Evolutionary conservation across 2,797 vertebrate genomes (phyloP).

Genomic region (Acipenser ruthenus): DNA sequence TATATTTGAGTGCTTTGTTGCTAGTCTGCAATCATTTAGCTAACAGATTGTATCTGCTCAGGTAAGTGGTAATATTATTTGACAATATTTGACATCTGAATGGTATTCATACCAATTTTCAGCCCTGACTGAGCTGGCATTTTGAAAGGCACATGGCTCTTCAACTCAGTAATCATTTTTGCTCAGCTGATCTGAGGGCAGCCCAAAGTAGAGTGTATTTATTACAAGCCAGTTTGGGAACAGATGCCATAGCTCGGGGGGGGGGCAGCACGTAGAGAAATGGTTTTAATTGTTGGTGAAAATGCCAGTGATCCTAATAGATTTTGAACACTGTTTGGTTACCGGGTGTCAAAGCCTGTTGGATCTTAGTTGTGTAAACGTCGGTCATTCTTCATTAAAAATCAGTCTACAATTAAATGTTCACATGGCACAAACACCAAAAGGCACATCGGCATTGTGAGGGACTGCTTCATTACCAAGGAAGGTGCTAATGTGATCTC

Average conservation of each 20-base stretch:
- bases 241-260: conserved; percentile 34
- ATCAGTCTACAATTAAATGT: conserved; percentile 40
- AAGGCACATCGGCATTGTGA: conserved; percentile 8
- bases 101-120: conserved; percentile 57
- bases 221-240: conserved; percentile 39
- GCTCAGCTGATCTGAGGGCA: conserved; percentile 38
- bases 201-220: conserved; percentile 33
- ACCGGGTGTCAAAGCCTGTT: conserved; percentile 8
- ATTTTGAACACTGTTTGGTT: conserved; percentile 14
- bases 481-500: not conserved
- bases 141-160: conserved; percentile 59
- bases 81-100: conserved; percentile 64
- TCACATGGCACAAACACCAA: not conserved
- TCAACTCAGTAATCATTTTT: conserved; percentile 51
- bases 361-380: conserved; percentile 26
- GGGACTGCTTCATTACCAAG: not conserved
- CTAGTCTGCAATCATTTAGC: too few relatives aligned
- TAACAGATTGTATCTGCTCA: conserved; percentile 5
- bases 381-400: conserved; percentile 43
- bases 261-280: conserved; percentile 8
- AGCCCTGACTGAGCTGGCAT: conserved; percentile 56
- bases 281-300: conserved; percentile 17
- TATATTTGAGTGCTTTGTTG: too few relatives aligned
- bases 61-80: conserved; percentile 56
- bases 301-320: conserved; percentile 19